phyloP scores from a whole-genome alignment of 2,797 vertebrate species.

The Pseudochirops cupreus region DNA sequence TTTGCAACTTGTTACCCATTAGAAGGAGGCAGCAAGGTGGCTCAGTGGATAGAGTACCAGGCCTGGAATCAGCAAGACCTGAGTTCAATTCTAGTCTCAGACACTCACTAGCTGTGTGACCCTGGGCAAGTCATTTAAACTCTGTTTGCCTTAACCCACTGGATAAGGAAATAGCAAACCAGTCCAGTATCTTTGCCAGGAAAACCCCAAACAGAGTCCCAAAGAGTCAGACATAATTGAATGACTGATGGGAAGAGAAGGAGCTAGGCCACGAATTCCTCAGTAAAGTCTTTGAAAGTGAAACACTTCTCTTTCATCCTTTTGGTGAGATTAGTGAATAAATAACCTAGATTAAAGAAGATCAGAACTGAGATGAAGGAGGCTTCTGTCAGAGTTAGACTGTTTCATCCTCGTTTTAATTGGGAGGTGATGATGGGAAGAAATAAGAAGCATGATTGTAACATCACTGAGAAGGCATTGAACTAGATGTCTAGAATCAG shows the following conservation, averaged over 20 bases:
- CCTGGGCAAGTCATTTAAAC: no score
- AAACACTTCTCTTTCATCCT: not conserved
- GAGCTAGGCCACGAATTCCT: not conserved
- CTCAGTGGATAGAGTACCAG: not conserved
- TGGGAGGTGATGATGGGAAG: not conserved
- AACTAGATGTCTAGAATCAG: not conserved
- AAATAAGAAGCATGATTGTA: not conserved
- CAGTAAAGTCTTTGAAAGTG: not conserved
- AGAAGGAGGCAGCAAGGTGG: conserved; percentile 7
- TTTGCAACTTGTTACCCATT: conserved; percentile 43
- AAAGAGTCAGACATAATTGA: not conserved
- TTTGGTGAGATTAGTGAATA: not conserved
- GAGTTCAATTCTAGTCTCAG: not conserved
- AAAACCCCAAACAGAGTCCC: not conserved
- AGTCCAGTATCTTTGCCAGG: not conserved
- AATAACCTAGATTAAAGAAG: not conserved
- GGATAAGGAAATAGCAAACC: not conserved
- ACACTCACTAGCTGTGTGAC: no score
- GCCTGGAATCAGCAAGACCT: not conserved
- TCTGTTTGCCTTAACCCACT: not conserved
- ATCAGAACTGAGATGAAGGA: not conserved
- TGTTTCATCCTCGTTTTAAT: not conserved
- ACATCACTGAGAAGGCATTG: not conserved
- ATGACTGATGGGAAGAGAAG: not conserved
- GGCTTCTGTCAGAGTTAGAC: not conserved